These are phyloP conservation scores for Eciton burchellii DNA, from an alignment of 1,140 invertebrate species.

Conservation along the genomic window DNA sequence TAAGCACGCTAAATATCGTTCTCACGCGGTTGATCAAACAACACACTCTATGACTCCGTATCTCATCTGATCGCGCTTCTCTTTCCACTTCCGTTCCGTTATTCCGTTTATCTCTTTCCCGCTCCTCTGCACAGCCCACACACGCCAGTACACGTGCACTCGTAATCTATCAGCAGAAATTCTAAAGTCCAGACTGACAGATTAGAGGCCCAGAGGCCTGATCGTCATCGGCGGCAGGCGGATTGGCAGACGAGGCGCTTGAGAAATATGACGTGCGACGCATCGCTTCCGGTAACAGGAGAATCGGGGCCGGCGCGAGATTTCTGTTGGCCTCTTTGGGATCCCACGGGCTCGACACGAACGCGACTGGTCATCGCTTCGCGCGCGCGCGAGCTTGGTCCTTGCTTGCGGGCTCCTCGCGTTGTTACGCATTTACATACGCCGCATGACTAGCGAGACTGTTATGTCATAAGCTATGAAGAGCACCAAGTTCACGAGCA, in stretches of 20 bases:
- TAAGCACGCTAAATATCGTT: background rate
- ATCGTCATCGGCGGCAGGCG: background rate
- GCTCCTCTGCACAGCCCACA: background rate
- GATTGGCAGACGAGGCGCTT: constrained; percentile 6
- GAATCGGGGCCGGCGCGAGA: background rate
- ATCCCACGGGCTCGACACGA: background rate
- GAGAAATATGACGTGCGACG: constrained; percentile 34
- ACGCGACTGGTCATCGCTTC: constrained; percentile 16
- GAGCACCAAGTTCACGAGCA: constrained; percentile 65
- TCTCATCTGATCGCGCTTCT: background rate
- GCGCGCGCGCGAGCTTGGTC: background rate
- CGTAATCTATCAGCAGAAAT: constrained; percentile 6
- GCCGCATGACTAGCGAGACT: constrained; percentile 70
- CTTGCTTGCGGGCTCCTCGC: background rate
- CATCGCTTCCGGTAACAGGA: constrained; percentile 34
- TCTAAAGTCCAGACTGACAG: constrained; percentile 17
- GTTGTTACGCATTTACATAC: constrained; percentile 16
- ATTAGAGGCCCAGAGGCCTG: background rate
- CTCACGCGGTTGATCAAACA: background rate
- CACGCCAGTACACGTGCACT: background rate
- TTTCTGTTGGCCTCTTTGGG: constrained; percentile 26
- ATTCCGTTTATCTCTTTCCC: background rate
- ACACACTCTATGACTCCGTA: background rate
- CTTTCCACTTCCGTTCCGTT: background rate
- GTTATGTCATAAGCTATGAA: constrained; percentile 79